phyloP scores from a whole-genome alignment of 2,888 invertebrate species.

The Nomada goodeniana region DNA sequence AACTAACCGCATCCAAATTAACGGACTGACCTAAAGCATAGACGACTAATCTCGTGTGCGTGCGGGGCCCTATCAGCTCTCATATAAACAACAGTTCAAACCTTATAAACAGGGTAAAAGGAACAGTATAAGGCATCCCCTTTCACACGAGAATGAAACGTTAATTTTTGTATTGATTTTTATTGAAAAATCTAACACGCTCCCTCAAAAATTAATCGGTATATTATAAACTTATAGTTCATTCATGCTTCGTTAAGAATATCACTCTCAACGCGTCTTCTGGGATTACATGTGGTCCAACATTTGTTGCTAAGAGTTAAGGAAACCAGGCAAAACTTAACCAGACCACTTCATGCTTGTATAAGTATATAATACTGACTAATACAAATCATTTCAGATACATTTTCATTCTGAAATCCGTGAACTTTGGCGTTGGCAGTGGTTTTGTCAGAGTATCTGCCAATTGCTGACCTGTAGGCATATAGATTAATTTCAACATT shows the following conservation, averaged over 20 bases:
- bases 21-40: neutral
- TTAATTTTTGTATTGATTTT: neutral
- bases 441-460: no score
- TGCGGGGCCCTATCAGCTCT: neutral
- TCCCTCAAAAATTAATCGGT: neutral
- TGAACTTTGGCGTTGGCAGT: no score
- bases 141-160: neutral
- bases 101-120: neutral
- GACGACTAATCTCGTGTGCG: neutral
- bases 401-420: no score
- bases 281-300: no score
- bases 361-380: no score
- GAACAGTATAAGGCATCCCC: neutral
- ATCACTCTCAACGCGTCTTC: neutral
- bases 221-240: neutral
- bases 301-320: neutral
- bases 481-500: no score
- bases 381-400: no score
- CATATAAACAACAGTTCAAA: neutral
- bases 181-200: neutral
- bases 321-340: neutral
- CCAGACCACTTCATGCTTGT: no score
- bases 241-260: neutral
- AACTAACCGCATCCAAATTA: neutral
- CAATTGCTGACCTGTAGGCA: no score